Evolutionary conservation across 2,113 vertebrate genomes (phyloP), one percentile per base, ranked within the genome.

Genomic region (Xenus cinereus): DNA sequence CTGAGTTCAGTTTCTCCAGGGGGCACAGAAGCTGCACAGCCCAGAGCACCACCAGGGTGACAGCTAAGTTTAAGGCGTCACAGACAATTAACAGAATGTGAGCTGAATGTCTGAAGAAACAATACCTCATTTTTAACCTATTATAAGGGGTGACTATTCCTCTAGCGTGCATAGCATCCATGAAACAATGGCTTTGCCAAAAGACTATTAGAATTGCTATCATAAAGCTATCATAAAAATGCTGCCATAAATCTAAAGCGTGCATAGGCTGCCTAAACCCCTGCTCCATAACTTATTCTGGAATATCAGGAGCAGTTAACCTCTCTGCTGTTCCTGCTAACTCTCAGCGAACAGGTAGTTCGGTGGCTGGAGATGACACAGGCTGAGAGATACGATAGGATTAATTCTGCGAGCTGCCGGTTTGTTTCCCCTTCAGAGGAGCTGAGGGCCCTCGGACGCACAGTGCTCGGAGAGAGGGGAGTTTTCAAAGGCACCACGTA

Each of bases 381-480:
- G 5, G 26, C 17, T 43, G 23, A 50, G 6, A 17, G 20, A 9
- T 4, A 17, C 0, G 5, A 4, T 6, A 3, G 2, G 5, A 43
- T 56, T 26, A 21, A 39, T 28, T 60, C 48, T 35, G 53, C 18
- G n/a, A 50, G 41, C 13, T 41, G 82, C 20, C 1, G 3, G 26
- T 28, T 57, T 67, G 28, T 12, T n/a, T 18, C 9, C 41, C 2
- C 59, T 28, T 30, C 2, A 2, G 4, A 4, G 4, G 41, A 45
- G 51, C 19, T 27, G 35, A 3, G 37, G 41, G 7, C 14, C 10
- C 27, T 23, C 9, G 1, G 28, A 4, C n/a, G n/a, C 33, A 19
- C 2, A 0, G 51, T 4, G 11, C 22, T 43, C 9, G 1, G 30
- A 33, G 33, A 59, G 27, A 14, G 26, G 0, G 16, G 12, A 33